Conservation (phyloP, 2,113 vertebrate species). For the Gadus chalcogrammus region DNA sequence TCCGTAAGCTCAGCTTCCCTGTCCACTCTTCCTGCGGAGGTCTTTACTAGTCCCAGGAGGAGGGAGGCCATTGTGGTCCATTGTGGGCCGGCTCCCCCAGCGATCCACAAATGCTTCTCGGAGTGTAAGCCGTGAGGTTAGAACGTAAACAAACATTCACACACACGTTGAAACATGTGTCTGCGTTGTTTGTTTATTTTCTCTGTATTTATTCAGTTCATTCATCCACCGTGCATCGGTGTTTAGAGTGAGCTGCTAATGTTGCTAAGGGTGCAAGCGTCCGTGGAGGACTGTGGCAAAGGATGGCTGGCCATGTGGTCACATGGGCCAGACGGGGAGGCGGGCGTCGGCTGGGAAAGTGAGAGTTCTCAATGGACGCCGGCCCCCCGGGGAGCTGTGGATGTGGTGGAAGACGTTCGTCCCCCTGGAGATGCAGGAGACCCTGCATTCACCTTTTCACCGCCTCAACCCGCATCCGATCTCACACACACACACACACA, state of each 20-base stretch:
- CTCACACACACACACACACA: conserved; percentile 29
- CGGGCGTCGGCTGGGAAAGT: conserved; percentile 80
- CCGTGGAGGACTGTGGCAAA: too few relatives aligned
- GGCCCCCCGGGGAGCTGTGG: conserved; percentile 58
- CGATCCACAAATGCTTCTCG: conserved; percentile 59
- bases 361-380: conserved; percentile 52
- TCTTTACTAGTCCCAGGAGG: conserved; percentile 69
- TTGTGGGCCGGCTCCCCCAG: conserved; percentile 52
- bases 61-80: conserved; percentile 51
- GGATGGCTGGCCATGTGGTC: conserved; percentile 14
- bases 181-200: not conserved
- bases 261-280: too few relatives aligned
- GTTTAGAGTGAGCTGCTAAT: not conserved
- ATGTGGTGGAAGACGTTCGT: conserved; percentile 64
- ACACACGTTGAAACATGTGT: not conserved
- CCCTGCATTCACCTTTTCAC: conserved; percentile 27
- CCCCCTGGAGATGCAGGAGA: conserved; percentile 45
- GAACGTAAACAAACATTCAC: too few relatives aligned
- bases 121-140: conserved; percentile 40
- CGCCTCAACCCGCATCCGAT: conserved; percentile 15
- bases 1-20: conserved; percentile 50
- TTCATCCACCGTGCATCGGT: not conserved
- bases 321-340: conserved; percentile 34
- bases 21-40: conserved; percentile 55
- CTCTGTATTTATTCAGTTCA: not conserved